phyloP scores from a whole-genome alignment of 1,140 invertebrate species.

The Drosophila chauvacae region DNA sequence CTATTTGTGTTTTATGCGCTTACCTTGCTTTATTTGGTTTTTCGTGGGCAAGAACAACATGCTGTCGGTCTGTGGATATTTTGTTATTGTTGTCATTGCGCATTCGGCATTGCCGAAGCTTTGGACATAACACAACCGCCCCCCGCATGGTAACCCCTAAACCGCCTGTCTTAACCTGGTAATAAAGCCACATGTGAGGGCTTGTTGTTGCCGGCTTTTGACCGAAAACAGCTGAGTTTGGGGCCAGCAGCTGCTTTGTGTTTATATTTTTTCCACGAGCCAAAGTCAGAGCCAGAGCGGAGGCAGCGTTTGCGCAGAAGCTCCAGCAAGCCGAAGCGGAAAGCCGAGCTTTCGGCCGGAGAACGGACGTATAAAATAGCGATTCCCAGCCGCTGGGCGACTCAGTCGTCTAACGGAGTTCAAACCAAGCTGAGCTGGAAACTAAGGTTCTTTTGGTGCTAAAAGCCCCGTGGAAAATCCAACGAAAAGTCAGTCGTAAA shows the following conservation, averaged over 20 bases:
- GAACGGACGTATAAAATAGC: slow-evolving; percentile 68
- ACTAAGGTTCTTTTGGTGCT: slow-evolving; percentile 64
- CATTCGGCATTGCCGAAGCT: slow-evolving; percentile 42
- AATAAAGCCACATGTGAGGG: slow-evolving; percentile 29
- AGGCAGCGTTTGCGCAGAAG: slow-evolving; percentile 55
- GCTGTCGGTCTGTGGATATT: not conserved
- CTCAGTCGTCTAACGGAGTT: slow-evolving; percentile 81
- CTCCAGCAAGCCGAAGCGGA: slow-evolving; percentile 44
- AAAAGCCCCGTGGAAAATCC: slow-evolving; percentile 25
- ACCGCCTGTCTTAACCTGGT: slow-evolving; percentile 4
- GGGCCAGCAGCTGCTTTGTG: slow-evolving; percentile 72
- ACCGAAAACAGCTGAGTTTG: slow-evolving; percentile 67
- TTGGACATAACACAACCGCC: slow-evolving; percentile 3
- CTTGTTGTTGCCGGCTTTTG: slow-evolving; percentile 78
- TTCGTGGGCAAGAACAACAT: slow-evolving; percentile 41
- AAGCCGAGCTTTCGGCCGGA: slow-evolving; percentile 64
- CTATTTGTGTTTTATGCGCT: slow-evolving; percentile 35
- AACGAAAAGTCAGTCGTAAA: slow-evolving; percentile 34
- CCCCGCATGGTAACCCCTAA: not conserved
- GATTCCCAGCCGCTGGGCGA: slow-evolving; percentile 51
- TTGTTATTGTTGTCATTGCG: slow-evolving; percentile 43
- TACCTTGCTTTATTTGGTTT: slow-evolving; percentile 46
- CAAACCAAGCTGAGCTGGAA: slow-evolving; percentile 58
- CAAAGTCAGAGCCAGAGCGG: slow-evolving; percentile 1
- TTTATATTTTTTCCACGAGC: slow-evolving; percentile 68